Base-by-base conservation (phyloP, 2,797 vertebrate genomes). In the Picus viridis region DNA sequence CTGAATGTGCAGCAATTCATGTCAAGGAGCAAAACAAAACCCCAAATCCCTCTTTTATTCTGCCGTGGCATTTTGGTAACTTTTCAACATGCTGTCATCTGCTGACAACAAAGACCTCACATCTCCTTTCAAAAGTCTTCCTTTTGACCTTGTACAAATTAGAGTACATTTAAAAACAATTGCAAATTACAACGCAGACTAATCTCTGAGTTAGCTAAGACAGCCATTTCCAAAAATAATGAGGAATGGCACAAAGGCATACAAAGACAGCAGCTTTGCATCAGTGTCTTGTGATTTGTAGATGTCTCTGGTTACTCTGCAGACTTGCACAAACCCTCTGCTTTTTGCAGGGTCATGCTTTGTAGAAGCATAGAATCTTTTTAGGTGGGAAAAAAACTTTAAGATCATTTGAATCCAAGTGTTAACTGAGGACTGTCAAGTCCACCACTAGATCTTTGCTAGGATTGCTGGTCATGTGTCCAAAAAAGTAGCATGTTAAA, bases 141-240 rank as follows among this genome's bases (percentile, higher is more conserved):
- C 74, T 91, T 89, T 91, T 84, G 90, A 96, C 86, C 90, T 92
- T 83, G 64, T 88, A 64, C 83, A 89, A 92, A 94, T 61, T 63
- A 88, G 39, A 70, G 63, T 14, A 58, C 77, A 63, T 34, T 56
- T 64, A 81, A 93, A 83, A 91, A 61, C 63, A 93, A 91, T 45
- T 78, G 39, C 16, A 86, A 90, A 92, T 87, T 85, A 83, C 89
- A 91, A 93, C 67, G 32, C 53, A 72, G 49, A 80, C 85, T 77
- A 91, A 73, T 86, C 45, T 75, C 83, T 80, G 26, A 47, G 58
- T 75, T 85, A 75, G 79, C 67, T 75, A 86, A 68, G 32, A 29
- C 16, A 76, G 73, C 34, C 10, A 19, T 64, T 90, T 81, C 84
- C 83, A 89, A 96, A 96, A 96, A 87, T 89, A 89, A 61, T 72